Evolutionary conservation across 2,797 vertebrate species (phyloP), one percentile per base, ranked within the genome.

Genomic region (Nyctalus aviator): DNA sequence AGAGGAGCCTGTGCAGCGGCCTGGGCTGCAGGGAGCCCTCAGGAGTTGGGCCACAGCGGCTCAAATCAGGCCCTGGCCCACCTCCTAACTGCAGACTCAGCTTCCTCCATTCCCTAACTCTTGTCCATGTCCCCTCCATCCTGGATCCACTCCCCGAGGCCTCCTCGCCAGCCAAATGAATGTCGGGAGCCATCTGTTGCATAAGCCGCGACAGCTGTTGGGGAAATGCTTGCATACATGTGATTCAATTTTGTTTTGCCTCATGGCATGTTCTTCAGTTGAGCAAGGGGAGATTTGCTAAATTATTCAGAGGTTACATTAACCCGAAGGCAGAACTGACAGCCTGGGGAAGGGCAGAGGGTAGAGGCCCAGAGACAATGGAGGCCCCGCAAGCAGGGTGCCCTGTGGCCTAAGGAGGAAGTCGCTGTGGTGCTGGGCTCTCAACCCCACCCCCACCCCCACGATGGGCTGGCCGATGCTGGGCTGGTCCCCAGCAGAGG

Each of bases 121-220:
- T n/a, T n/a, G n/a, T n/a, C n/a, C n/a, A n/a, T n/a, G 6, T 59
- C 78, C 3, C 1, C 10, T 50, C 46, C 71, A 8, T 66, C 79
- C 21, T 72, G 82, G 88, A 79, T 76, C 69, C n/a, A 0, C 35
- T 32, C 66, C 50, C 46, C 7, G 21, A 48, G 73, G n/a, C 57
- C 35, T 64, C 76, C 27, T 27, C 89, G 69, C 69, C 35, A 83
- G 94, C 79, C 94, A 83, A 92, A n/a, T 18, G 64, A 77, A 50
- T 90, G 91, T 76, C 94, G 92, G 87, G 25, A 72, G 82, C 95
- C 96, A 95, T 96, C 96, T 97, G 94, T 48, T 88, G 94, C 77
- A 64, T 68, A 41, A 76, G 75, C 89, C 48, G n/a, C 8, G 69
- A 89, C 96, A 96, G 95, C 96, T 97, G 95, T 27, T 55, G 25